These are phyloP conservation scores for Knipowitschia caucasica DNA, from an alignment of 2,797 vertebrate species.

Conservation along the genomic window DNA sequence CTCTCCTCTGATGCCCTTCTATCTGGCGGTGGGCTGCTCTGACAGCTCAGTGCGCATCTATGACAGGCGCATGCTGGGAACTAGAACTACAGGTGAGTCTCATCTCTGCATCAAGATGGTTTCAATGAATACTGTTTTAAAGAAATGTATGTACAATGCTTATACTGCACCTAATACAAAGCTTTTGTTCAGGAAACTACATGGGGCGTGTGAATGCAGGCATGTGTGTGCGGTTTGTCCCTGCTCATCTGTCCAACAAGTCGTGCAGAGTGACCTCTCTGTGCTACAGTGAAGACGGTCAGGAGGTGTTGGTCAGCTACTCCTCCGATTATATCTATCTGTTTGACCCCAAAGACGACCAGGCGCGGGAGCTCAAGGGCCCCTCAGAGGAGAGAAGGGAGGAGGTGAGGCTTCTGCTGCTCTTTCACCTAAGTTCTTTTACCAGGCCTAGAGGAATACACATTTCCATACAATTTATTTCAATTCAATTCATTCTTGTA, in stretches of 20 bases:
- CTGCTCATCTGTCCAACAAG: constrained; percentile 92
- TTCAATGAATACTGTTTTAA: constrained; percentile 3
- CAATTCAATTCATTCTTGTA: no score
- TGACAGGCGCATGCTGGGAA: constrained; percentile 94
- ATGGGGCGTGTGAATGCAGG: constrained; percentile 91
- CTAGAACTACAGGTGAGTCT: constrained; percentile 88
- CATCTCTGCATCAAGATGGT: not conserved
- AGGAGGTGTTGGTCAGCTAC: constrained; percentile 98
- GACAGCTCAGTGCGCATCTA: constrained; percentile 98
- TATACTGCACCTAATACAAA: not conserved
- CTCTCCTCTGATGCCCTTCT: constrained; percentile 92
- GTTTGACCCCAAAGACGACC: constrained; percentile 95
- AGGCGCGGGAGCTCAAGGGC: constrained; percentile 91
- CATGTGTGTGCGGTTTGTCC: constrained; percentile 95
- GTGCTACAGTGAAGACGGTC: constrained; percentile 95
- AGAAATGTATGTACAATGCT: not conserved
- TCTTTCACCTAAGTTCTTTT: no score
- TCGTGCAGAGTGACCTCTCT: constrained; percentile 96
- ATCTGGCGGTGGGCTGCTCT: constrained; percentile 95
- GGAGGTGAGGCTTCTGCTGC: constrained; percentile 76
- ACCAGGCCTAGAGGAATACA: no score
- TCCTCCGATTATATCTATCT: constrained; percentile 98
- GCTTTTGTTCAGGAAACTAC: constrained; percentile 82
- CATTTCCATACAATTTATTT: no score
- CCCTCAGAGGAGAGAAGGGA: constrained; percentile 93